Percentiles rank a stretch among this genome's conserved stretches.
Conservation (phyloP, 1,140 invertebrate species). For the Drosophila repleta region DNA sequence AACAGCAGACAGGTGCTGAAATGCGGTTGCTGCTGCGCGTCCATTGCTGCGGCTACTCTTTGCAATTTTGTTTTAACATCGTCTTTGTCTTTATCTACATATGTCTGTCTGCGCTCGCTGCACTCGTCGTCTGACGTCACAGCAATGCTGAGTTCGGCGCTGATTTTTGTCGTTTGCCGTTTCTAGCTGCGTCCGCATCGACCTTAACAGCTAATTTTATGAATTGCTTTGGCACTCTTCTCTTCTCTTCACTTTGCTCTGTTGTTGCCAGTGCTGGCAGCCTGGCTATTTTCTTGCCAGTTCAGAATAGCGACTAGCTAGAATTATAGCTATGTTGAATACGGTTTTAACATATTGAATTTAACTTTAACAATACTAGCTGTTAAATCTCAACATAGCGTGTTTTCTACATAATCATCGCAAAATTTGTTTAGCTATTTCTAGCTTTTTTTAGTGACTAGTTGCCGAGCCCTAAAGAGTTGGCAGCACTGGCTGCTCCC, state of each 20-base stretch:
- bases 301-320: no score
- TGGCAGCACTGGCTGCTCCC: no score
- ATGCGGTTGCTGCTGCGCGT: neutral
- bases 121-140: slow-evolving; percentile 36
- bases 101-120: slow-evolving; percentile 15
- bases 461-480: no score
- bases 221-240: slow-evolving; percentile 29
- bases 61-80: neutral
- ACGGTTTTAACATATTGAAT: no score
- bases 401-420: no score
- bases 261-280: neutral
- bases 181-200: slow-evolving; percentile 28
- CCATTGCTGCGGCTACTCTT: neutral
- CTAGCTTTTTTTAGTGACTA: no score
- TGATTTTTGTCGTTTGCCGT: slow-evolving; percentile 1
- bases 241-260: no score
- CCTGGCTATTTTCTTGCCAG: no score
- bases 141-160: slow-evolving; percentile 4
- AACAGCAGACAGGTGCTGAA: slow-evolving; percentile 39
- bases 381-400: no score
- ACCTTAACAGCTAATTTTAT: slow-evolving; percentile 50
- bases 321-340: no score
- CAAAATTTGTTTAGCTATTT: no score
- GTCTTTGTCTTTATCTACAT: slow-evolving; percentile 25
- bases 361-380: no score